phyloP scores from a whole-genome alignment of 2,113 vertebrate genomes.

The Sus scrofa region T2T-Sscrofa CM000821.6:22385501-22386000 shows the following conservation, averaged over 20 bases:
- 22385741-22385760: not conserved
- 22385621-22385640: not conserved
- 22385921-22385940: too few relatives aligned
- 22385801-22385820: not conserved
- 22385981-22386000: not conserved
- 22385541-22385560: conserved; percentile 52
- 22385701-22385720: not conserved
- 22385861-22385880: not conserved
- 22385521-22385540: not conserved
- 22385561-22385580: conserved; percentile 3
- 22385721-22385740: not conserved
- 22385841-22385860: not conserved
- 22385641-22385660: not conserved
- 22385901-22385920: not conserved
- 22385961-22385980: not conserved
- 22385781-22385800: not conserved
- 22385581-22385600: rapidly evolving
- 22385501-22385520: not conserved
- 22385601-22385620: not conserved
- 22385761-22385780: not conserved
- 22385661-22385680: not conserved
- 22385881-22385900: not conserved
- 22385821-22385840: not conserved
- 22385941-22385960: too few relatives aligned
- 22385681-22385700: too few relatives aligned